Percentiles rank a stretch among this genome's conserved stretches.
These are phyloP conservation scores for Lasioglossum lativentre DNA, from an alignment of 2,888 invertebrate species.

Conservation along the genomic window DNA sequence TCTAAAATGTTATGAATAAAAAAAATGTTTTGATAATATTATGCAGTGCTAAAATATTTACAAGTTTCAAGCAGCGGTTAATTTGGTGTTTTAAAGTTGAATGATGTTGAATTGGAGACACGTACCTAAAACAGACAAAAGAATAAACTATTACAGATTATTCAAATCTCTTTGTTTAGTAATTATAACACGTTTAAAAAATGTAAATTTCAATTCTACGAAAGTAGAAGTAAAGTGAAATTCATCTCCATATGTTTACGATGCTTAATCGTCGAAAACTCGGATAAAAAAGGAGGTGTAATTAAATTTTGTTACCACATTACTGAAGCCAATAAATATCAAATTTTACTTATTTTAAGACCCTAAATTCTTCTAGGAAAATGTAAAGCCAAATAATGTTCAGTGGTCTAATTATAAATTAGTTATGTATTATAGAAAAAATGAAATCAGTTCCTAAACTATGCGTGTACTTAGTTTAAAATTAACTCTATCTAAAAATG, in stretches of 20 bases:
- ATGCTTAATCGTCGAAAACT: too few relatives aligned
- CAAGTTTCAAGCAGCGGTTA: background rate
- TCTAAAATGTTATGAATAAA: background rate
- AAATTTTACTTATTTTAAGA: background rate
- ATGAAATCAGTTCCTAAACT: too few relatives aligned
- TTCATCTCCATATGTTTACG: background rate
- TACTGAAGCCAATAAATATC: background rate
- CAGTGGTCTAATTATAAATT: too few relatives aligned
- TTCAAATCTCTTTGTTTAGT: background rate
- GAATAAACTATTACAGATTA: conserved; percentile 8
- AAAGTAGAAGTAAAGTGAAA: background rate
- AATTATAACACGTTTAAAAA: background rate
- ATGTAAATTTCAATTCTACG: background rate
- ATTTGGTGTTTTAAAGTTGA: background rate
- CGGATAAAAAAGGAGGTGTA: background rate
- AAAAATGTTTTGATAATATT: background rate
- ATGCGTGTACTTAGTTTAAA: too few relatives aligned
- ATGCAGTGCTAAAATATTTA: background rate
- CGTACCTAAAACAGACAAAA: conserved; percentile 76
- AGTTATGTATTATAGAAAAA: too few relatives aligned
- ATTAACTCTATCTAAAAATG: too few relatives aligned
- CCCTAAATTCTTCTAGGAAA: too few relatives aligned
- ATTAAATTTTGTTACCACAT: background rate
- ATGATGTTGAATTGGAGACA: conserved; percentile 51
- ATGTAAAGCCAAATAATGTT: too few relatives aligned